Percentiles rank a stretch among this genome's conserved stretches.
These are phyloP conservation scores for Acropternis orthonyx DNA, from an alignment of 2,797 vertebrate species.

Conservation along the genomic window DNA sequence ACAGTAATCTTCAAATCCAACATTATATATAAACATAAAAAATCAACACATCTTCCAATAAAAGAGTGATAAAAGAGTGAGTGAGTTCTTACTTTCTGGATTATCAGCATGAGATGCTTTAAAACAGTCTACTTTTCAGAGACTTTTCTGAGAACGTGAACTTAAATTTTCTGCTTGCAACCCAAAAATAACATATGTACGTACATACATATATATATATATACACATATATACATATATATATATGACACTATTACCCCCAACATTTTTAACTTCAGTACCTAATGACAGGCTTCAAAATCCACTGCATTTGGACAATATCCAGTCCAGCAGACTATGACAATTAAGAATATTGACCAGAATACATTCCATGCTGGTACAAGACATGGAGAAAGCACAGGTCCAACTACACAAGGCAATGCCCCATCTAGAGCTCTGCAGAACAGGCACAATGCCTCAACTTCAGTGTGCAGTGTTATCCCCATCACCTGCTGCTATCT, in stretches of 20 bases:
- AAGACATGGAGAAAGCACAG: not conserved
- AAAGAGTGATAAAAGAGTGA: not conserved
- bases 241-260: not conserved
- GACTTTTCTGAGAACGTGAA: not conserved
- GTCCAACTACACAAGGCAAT: not conserved
- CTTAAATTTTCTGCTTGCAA: not conserved
- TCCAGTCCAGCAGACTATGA: not conserved
- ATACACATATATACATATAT: not conserved
- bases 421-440: not conserved
- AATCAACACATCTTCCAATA: not conserved
- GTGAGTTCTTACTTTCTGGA: not conserved
- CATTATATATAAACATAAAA: not conserved
- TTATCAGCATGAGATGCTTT: not conserved
- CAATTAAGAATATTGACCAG: not conserved
- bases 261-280: not conserved
- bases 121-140: not conserved
- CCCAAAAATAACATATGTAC: not conserved
- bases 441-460: not conserved
- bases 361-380: not conserved
- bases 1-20: not conserved
- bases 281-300: not conserved
- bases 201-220: too few species aligned
- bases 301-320: not conserved
- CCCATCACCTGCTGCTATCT: not conserved
- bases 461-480: not conserved